These are phyloP conservation scores for Rhynchopsitta pachyrhyncha DNA, from an alignment of 2,113 vertebrate species.

Conservation along the genomic window DNA sequence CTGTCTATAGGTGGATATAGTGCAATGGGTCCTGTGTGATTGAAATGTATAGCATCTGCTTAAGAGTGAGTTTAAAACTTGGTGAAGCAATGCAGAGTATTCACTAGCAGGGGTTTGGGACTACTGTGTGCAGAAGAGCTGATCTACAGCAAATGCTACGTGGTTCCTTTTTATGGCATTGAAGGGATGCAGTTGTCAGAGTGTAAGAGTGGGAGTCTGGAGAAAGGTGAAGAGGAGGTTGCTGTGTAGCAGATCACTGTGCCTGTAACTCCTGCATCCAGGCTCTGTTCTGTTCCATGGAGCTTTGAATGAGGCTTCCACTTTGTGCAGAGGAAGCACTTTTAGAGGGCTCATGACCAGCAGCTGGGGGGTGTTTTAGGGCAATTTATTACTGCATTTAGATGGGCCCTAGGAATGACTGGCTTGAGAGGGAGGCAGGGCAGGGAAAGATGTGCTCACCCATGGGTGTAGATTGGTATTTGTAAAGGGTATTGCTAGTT, in stretches of 20 bases:
- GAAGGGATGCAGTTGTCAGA: accelerated
- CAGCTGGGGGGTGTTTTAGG: background rate
- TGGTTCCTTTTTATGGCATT: background rate
- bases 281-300: background rate
- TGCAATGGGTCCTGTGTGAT: background rate
- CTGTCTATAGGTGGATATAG: background rate
- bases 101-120: background rate
- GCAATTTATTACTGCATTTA: background rate
- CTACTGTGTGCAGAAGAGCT: background rate
- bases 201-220: background rate
- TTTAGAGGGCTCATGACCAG: background rate
- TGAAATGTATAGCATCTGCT: background rate
- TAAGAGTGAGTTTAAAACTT: background rate
- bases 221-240: background rate
- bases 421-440: background rate
- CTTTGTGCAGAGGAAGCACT: background rate
- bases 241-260: background rate
- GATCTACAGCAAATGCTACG: background rate
- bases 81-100: background rate
- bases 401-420: background rate
- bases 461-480: accelerated
- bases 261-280: background rate
- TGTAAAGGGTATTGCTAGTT: background rate
- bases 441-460: background rate
- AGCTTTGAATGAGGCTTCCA: background rate